These are phyloP conservation scores for Chloroceryle aenea DNA, from an alignment of 2,113 vertebrate species.

Conservation along the genomic window DNA sequence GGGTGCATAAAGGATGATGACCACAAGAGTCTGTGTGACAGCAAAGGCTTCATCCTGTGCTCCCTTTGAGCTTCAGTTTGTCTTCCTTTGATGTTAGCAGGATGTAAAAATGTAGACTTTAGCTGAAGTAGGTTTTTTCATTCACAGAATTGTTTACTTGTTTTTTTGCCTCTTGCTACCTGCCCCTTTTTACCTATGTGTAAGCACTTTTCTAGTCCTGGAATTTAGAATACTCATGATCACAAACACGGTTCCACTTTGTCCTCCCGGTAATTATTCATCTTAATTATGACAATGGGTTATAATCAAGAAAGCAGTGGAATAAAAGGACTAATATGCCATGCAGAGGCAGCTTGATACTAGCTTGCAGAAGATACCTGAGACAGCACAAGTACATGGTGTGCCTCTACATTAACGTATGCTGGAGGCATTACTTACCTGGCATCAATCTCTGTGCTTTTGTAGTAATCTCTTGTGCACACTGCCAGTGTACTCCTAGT, in stretches of 20 bases:
- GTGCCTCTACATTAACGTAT: background rate
- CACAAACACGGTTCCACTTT: background rate
- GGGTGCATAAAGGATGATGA: background rate
- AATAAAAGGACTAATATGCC: background rate
- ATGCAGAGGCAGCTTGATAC: background rate
- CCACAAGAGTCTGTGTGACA: background rate
- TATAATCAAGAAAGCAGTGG: background rate
- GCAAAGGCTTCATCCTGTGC: background rate
- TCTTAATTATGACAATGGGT: background rate
- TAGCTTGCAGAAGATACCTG: background rate
- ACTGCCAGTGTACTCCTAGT: background rate
- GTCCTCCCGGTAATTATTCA: background rate
- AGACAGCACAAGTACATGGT: background rate
- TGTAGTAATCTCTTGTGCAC: background rate
- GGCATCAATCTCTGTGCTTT: background rate
- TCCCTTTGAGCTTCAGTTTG: background rate
- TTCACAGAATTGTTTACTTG: background rate
- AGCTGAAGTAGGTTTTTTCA: background rate
- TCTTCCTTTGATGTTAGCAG: background rate
- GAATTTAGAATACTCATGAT: background rate
- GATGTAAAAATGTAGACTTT: background rate
- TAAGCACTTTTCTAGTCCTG: background rate
- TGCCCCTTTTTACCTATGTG: background rate
- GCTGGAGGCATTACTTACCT: background rate
- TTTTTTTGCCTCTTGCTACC: background rate